Conservation (phyloP, 2,113 vertebrate genomes). For the Pungitius pungitius region DNA sequence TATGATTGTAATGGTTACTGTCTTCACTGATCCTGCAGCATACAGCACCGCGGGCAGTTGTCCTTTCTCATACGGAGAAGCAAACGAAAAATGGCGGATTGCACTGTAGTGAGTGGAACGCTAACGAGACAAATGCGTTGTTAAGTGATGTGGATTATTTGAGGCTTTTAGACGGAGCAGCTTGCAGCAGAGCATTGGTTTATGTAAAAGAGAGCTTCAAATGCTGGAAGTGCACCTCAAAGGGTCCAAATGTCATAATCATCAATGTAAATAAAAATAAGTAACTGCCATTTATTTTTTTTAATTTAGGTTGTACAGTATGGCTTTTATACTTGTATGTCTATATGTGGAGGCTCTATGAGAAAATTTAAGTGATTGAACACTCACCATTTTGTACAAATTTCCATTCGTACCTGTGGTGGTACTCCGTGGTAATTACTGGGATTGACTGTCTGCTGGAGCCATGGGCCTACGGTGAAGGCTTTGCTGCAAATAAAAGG, state of each 20-base stretch:
- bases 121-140: slow-evolving; percentile 52
- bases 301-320: not conserved
- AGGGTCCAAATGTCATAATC: not conserved
- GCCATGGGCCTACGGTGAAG: slow-evolving; percentile 4
- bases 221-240: not conserved
- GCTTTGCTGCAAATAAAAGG: slow-evolving; percentile 34
- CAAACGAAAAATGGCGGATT: slow-evolving; percentile 32
- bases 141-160: slow-evolving; percentile 13
- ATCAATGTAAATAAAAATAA: not conserved
- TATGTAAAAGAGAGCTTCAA: not conserved
- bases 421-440: slow-evolving; percentile 31
- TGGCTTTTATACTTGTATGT: not conserved
- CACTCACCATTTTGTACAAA: slow-evolving; percentile 2
- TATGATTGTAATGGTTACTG: slow-evolving; percentile 72
- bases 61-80: slow-evolving; percentile 26
- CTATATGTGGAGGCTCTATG: not conserved
- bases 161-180: not conserved
- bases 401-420: slow-evolving; percentile 26
- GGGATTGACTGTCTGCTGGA: slow-evolving; percentile 1
- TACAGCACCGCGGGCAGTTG: slow-evolving; percentile 38
- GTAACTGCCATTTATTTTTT: not conserved
- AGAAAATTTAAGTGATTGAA: not conserved
- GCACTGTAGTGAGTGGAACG: slow-evolving; percentile 3
- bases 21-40: slow-evolving; percentile 60
- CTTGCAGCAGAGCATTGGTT: not conserved